Conservation (phyloP, 53 echinoderm and acorn worm genomes). For the Paracentrotus lividus region DNA sequence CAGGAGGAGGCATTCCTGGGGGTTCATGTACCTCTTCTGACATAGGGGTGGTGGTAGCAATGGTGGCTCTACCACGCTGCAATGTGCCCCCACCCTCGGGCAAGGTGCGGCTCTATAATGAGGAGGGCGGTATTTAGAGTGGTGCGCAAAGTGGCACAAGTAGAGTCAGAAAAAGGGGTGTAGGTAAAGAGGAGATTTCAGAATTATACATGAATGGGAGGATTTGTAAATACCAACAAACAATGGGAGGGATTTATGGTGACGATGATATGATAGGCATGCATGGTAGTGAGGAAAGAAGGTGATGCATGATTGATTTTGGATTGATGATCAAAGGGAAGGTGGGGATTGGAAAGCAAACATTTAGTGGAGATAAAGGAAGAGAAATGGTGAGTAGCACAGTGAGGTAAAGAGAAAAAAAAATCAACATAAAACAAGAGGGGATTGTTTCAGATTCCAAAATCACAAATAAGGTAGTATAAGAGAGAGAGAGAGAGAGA, state of each 20-base stretch:
- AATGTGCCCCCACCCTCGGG: constrained; percentile 72
- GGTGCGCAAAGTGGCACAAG: not conserved
- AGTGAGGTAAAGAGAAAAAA: not conserved
- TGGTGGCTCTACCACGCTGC: constrained; percentile 79
- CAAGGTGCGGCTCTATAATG: constrained; percentile 69
- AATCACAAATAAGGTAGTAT: not conserved
- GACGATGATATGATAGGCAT: not conserved
- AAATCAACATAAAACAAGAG: not conserved
- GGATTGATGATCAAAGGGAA: not conserved
- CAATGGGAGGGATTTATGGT: not conserved
- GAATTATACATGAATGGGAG: not conserved
- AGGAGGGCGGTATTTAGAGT: not conserved
- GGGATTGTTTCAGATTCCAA: not conserved
- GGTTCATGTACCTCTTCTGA: constrained; percentile 60
- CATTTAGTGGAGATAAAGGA: not conserved
- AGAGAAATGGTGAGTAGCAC: not conserved
- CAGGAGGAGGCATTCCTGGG: constrained; percentile 50
- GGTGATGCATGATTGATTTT: not conserved
- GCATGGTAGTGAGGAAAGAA: not conserved
- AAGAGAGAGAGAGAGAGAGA: not conserved
- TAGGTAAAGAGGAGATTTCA: not conserved
- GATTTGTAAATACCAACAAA: not conserved
- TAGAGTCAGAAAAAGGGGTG: not conserved
- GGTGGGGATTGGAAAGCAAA: not conserved
- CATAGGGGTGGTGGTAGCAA: constrained; percentile 73